These are phyloP conservation scores for Rhinoraja longicauda DNA, from an alignment of 2,797 vertebrate species.

Conservation along the genomic window DNA sequence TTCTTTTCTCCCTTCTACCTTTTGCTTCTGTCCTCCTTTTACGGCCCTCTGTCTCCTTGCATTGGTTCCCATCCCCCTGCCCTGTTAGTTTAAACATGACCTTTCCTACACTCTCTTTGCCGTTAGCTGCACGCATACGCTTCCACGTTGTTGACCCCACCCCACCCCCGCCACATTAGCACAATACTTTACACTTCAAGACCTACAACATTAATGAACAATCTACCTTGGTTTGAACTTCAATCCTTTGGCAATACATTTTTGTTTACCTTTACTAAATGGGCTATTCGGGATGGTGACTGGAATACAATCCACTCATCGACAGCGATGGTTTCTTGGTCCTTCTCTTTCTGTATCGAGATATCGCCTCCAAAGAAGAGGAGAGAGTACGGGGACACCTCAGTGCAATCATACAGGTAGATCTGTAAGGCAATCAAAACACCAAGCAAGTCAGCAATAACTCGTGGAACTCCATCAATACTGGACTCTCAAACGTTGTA, in stretches of 20 bases:
- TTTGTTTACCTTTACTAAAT: conserved; percentile 80
- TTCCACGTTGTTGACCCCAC: too few relatives aligned
- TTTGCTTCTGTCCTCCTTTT: too few relatives aligned
- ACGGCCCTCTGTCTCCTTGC: too few relatives aligned
- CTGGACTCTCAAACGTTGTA: too few relatives aligned
- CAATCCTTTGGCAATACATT: background rate
- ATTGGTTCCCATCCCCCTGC: too few relatives aligned
- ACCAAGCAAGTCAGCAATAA: background rate
- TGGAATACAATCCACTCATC: conserved; percentile 96
- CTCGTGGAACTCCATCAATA: background rate
- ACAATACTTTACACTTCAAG: background rate
- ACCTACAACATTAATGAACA: background rate
- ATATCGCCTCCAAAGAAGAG: conserved; percentile 94
- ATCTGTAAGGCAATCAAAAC: conserved; percentile 64
- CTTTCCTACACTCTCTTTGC: too few relatives aligned
- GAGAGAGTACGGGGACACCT: conserved; percentile 91
- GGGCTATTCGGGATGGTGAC: conserved; percentile 85
- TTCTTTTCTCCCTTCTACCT: too few relatives aligned
- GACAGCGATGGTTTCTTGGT: conserved; percentile 88
- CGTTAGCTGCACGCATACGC: too few relatives aligned
- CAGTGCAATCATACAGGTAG: conserved; percentile 94
- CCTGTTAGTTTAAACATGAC: too few relatives aligned
- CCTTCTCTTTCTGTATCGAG: conserved; percentile 87
- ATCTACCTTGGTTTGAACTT: too few relatives aligned
- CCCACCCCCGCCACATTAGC: background rate